phyloP scores from a whole-genome alignment of 2,888 invertebrate genomes.

The Cancer borealis region DNA sequence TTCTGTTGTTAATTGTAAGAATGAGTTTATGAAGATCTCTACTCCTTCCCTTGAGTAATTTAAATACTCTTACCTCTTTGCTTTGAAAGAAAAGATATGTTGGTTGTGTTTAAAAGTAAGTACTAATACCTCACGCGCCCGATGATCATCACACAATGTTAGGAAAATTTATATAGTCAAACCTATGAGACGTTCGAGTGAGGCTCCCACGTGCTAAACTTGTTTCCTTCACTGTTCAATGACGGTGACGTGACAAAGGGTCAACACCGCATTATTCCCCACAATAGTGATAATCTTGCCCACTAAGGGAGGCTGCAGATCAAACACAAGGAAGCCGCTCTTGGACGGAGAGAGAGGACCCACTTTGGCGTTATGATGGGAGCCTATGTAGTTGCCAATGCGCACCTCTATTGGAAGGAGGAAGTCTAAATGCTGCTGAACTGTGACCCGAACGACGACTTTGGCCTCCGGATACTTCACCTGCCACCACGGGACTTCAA shows the following conservation, averaged over 20 bases:
- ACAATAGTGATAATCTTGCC: background rate
- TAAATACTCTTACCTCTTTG: background rate
- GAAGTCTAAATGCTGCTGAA: background rate
- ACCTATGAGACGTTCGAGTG: background rate
- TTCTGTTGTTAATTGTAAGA: no score
- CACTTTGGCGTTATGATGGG: background rate
- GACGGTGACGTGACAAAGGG: background rate
- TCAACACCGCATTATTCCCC: background rate
- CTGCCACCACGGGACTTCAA: background rate
- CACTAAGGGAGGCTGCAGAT: background rate
- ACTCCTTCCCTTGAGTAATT: no score
- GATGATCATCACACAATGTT: background rate
- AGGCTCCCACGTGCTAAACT: background rate
- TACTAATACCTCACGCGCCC: no score
- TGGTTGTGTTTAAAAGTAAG: background rate
- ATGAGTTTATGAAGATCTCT: no score
- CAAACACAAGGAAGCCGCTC: background rate
- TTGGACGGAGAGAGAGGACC: background rate
- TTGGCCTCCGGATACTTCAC: background rate
- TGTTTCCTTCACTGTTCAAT: background rate
- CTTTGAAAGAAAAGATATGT: background rate
- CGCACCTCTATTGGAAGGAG: background rate
- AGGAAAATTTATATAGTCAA: background rate
- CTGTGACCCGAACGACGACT: background rate
- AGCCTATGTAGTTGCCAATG: background rate